Evolutionary conservation across 2,888 invertebrate species (phyloP), one percentile per base, ranked within the genome.

Genomic region (Synergus itoensis): DNA sequence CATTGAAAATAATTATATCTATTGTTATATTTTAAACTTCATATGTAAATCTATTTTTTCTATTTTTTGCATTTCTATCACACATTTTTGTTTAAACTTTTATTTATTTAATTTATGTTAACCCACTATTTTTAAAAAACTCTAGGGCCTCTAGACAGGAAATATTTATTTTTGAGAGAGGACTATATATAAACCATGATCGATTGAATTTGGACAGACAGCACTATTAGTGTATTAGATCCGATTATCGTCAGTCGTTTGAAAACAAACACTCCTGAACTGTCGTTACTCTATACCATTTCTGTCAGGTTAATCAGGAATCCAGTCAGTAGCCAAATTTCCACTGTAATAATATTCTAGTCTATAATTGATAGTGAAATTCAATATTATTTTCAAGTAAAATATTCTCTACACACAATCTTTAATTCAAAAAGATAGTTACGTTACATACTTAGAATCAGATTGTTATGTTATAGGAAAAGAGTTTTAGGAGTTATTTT

Each of bases 241-340:
- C 36, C 48, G 11, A 73, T 73, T 73, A 73, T 73, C 28, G 36
- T 48, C 45, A 43, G 16, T 69, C 45, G 45, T 48, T 45, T 45
- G 69, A 69, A 69, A 69, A 69, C 16, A n/a, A 69, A 69, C 69
- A 69, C 48, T 45, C 69, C 45, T 28, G 36, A 48, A 48, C 45
- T 69, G 69, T 9, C 48, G 45, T 69, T 69, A 45, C 48, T 69
- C 48, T 7, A 16, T 28, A 14, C 28, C 45, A 69, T 48, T 67
- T 69, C 69, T 45, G 28, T 36, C 69, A 11, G 28, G 12, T 69
- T 28, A 53, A 48, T 5, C 48, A 16, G 53, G 28, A 69, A 69
- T 36, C 48, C 48, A 69, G 21, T 48, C 3, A 16, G 8, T 12
- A n/a, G 16, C 28, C 16, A 16, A 48, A 48, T 5, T 48, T 16